phyloP scores from a whole-genome alignment of 2,113 vertebrate genomes.

The Dendropsophus ebraccatus region DNA sequence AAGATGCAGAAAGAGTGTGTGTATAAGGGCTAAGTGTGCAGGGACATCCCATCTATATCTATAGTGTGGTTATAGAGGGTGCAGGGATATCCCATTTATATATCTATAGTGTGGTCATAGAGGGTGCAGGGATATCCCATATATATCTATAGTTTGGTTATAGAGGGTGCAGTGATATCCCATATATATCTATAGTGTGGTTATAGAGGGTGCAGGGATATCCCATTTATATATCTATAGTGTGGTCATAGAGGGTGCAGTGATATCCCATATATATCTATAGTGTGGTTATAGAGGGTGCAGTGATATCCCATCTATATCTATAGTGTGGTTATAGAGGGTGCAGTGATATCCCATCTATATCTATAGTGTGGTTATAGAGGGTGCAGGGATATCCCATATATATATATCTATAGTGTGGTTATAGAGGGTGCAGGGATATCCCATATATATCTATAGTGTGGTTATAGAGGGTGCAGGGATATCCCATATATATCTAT shows the following conservation, averaged over 20 bases:
- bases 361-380: background rate
- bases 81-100: background rate
- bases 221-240: background rate
- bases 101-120: background rate
- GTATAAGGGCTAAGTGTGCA: background rate
- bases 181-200: too few relatives aligned
- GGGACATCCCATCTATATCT: background rate
- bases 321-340: background rate
- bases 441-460: background rate
- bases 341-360: background rate
- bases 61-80: background rate
- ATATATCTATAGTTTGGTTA: background rate
- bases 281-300: background rate
- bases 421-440: background rate
- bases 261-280: background rate
- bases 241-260: background rate
- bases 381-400: background rate
- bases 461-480: background rate
- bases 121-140: background rate
- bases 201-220: background rate
- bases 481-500: background rate
- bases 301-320: background rate
- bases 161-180: background rate
- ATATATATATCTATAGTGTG: background rate
- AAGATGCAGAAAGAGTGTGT: background rate